Evolutionary conservation across 2,797 vertebrate genomes (phyloP), one percentile per base, ranked within the genome.

Genomic region (Pempheris klunzingeri): DNA sequence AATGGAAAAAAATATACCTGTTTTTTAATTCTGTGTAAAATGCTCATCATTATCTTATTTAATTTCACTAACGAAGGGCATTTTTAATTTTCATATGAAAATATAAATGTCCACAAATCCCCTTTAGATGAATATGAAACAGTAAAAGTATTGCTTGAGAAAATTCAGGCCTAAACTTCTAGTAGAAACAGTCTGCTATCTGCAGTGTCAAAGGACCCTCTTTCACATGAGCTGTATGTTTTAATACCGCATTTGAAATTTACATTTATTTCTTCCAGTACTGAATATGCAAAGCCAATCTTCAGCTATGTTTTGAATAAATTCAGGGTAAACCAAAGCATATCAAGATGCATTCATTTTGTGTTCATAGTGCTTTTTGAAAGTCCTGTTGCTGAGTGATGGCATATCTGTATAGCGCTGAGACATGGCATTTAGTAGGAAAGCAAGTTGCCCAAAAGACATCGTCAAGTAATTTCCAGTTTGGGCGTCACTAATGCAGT

Each of bases 401-500:
- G 84, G 88, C 74, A 34, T 85, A 82, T 83, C 86, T 82, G 77
- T 88, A 70, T 80, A 81, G 85, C 74, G 80, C 66, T 70, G 86
- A 88, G 88, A 90, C 89, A 78, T 93, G 90, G 91, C 92, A 93
- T 95, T 95, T 94, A 92, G 82, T 90, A 81, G 86, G 74, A 84
- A 88, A 87, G 83, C 88, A 87, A 92, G 90, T 93, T 90, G 87
- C 88, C 89, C 91, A 92, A 93, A 94, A 92, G 92, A 89, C 92
- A 92, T 90, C 74, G 81, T 77, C 70, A 90, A 90, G 88, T 95
- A 94, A 95, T 95, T 95, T 91, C 91, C 89, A 93, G 94, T 95
- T 95, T 92, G 87, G 87, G 91, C 91, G 92, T 93, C 87, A 92
- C 87, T 94, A 95, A 95, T 95, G 93, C 93, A 95, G 91, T 92